A percentile compares a stretch with the other conserved stretches of the same genome.
Evolutionary conservation across 2,797 vertebrate species (phyloP).

Genomic region (Saxicola maurus): DNA sequence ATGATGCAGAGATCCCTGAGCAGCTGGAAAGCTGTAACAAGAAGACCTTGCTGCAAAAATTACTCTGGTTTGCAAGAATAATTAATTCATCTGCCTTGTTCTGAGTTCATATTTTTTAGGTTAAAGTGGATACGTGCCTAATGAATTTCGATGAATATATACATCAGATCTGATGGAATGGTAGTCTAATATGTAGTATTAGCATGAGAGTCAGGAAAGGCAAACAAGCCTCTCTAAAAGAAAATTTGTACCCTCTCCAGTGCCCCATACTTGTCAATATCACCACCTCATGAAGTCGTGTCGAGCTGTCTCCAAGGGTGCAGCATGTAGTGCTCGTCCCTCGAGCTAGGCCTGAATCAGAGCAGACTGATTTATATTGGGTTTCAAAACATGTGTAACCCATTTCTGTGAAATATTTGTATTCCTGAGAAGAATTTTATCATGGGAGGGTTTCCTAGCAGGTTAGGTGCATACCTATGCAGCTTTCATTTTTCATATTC

Average conservation of each 20-base stretch:
- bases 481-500: constrained; percentile 42
- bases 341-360: not conserved
- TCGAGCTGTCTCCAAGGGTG: not conserved
- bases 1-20: not conserved
- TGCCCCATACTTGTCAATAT: not conserved
- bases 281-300: not conserved
- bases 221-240: not conserved
- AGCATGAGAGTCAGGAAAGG: not conserved
- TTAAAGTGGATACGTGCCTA: not conserved
- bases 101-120: not conserved
- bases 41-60: not conserved
- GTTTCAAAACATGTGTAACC: not conserved
- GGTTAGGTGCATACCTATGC: not conserved
- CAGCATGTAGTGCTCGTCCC: not conserved
- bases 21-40: not conserved
- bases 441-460: constrained; percentile 23
- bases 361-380: not conserved
- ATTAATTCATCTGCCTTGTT: not conserved
- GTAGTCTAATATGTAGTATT: not conserved
- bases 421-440: not conserved
- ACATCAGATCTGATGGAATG: not conserved
- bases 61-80: not conserved
- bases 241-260: not conserved
- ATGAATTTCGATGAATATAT: not conserved
- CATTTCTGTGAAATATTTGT: constrained; percentile 22